phyloP scores from a whole-genome alignment of 2,113 vertebrate genomes.

The Lanius ludovicianus region DNA sequence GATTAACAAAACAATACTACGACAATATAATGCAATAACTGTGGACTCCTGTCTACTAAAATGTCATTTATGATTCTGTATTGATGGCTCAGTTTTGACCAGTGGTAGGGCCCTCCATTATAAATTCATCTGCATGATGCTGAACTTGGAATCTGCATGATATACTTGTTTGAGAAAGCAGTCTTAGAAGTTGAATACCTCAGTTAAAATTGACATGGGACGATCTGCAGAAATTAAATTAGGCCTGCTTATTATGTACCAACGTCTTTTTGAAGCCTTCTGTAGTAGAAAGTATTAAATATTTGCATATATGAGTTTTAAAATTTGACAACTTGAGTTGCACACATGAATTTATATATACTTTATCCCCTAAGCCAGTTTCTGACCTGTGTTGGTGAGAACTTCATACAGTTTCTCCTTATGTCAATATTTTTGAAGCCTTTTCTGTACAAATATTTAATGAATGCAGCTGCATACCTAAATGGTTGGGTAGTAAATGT shows the following conservation, averaged over 20 bases:
- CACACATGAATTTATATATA: not conserved
- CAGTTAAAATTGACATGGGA: not conserved
- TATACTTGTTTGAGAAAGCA: not conserved
- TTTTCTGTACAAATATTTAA: conserved; percentile 48
- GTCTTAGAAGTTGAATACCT: not conserved
- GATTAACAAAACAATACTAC: not conserved
- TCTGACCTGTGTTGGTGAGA: not conserved
- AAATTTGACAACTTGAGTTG: not conserved
- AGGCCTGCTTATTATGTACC: not conserved
- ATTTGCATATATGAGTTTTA: not conserved
- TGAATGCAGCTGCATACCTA: conserved; percentile 9
- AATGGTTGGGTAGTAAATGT: not conserved
- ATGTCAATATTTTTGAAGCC: conserved; percentile 2
- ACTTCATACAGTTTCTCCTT: not conserved
- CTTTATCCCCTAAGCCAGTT: not conserved
- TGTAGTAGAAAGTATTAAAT: not conserved
- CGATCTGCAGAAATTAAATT: not conserved
- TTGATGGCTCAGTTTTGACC: not conserved
- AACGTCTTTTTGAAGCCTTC: not conserved
- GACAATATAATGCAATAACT: not conserved
- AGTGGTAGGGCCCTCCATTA: not conserved
- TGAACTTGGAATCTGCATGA: not conserved
- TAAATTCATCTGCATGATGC: not conserved
- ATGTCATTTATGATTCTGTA: not conserved
- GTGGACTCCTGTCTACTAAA: not conserved